Base-by-base conservation (phyloP, 2,113 vertebrate species). In the Syngnathoides biaculeatus region DNA sequence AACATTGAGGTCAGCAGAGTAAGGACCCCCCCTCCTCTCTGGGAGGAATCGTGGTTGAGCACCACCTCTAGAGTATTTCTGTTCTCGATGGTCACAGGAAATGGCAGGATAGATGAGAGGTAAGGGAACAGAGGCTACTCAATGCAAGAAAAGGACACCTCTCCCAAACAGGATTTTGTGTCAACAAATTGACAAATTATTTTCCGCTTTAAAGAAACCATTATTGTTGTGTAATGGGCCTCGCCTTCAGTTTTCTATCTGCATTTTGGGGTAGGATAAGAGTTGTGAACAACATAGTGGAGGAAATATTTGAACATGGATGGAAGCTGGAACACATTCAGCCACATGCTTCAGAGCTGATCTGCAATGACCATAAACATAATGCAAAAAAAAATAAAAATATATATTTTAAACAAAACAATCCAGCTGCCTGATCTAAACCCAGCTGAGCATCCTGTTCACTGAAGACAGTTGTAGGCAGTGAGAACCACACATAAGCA, bases 1-100 rank as follows among this genome's bases (percentile, higher is more conserved):
- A 96, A 95, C 95, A 96, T 89, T 78, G 82, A 92, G 89, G 85
- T 93, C 84, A 82, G 88, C 83, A 66, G 89, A 93, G 89, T 79
- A 35, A 86, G 89, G 87, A 88, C 84, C 85, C 81, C 89, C 90
- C 89, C 90, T 91, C 88, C 89, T 84, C 55, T 83, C 86, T 39
- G 65, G 48, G 86, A 60, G 73, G 78, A 55, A 82, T 83, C 85
- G 79, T n/a, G 88, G 84, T 76, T 76, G 86, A 81, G 86, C 88
- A 89, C 89, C 85, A 89, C 87, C 83, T 88, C 83, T 88, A 83
- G 90, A 89, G 64, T 9, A 35, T 66, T 64, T 57, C 55, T 22
- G 42, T 35, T 52, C 42, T 39, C 24, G 26, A 65, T 11, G 26
- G 39, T 55, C 66, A 69, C 45, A 60, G 61, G 20, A 20, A 64